Base-by-base conservation (phyloP, 2,113 vertebrate genomes). In the Oreocharis arfaki region DNA sequence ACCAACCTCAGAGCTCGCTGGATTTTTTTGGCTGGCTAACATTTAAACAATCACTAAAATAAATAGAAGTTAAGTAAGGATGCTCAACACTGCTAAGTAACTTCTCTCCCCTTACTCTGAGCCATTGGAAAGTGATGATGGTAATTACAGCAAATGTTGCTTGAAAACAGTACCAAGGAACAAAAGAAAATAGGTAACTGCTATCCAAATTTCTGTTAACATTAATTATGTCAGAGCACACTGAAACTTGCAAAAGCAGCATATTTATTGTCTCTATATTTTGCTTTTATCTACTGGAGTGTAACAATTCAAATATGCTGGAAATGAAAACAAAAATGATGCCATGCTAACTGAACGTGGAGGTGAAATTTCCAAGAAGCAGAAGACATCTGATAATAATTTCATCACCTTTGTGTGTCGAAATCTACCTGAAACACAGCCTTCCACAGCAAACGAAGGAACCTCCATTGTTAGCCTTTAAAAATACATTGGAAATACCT, bases 341-440 rank as follows among this genome's bases (percentile, higher is more conserved):
- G 50, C 46, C 13, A 53, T 3, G 2, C 30, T 55, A 81, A 49
- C 7, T 49, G 33, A 93, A 47, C 0, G 0, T 10, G 4, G 16
- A 84, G 18, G 76, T 2, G 0, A 74, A 69, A 73, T 30, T 89
- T 71, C 21, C 76, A 84, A 73, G 32, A 56, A 44, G 9, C 28
- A 61, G 61, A 91, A 87, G 28, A 50, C 32, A 12, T 21, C 42
- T 26, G 39, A 76, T 44, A 83, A 85, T 35, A 32, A 42, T 76
- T 63, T 69, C 87, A 83, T 49, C 63, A 55, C 55, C 41, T 61
- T 41, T 61, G 10, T 3, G 4, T 49, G 37, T 49, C 57, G 18
- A 76, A 93, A 93, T 64, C 26, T 41, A 89, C 30, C 41, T 79
- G 44, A 57, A 70, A 56, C 53, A 20, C 27, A 79, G 46, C 32